These are phyloP conservation scores for Dicentrarchus labrax DNA, from an alignment of 2,113 vertebrate genomes.

Conservation along the genomic window DNA sequence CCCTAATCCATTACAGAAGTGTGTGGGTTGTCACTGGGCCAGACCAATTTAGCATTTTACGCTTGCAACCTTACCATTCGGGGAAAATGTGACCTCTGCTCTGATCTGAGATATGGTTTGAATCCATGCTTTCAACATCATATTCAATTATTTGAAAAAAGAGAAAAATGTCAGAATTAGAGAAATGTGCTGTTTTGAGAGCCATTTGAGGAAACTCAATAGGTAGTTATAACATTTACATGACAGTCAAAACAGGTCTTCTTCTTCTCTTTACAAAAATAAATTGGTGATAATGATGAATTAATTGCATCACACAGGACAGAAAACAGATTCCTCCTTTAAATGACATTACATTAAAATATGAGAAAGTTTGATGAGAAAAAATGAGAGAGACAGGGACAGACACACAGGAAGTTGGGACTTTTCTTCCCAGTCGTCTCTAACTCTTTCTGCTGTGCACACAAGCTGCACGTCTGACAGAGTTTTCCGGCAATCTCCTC, in stretches of 20 bases:
- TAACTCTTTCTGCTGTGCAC: conserved; percentile 62
- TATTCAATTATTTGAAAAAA: neutral
- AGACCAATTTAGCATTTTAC: neutral
- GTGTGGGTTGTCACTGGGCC: no score
- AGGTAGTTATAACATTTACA: neutral
- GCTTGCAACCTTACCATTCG: neutral
- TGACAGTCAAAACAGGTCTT: neutral
- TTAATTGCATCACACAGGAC: no score
- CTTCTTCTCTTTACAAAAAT: no score
- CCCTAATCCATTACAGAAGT: no score
- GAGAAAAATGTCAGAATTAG: neutral
- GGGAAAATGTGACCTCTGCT: neutral
- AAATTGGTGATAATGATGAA: no score
- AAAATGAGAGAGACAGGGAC: neutral
- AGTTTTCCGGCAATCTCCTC: conserved; percentile 74
- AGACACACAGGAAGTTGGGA: conserved; percentile 33
- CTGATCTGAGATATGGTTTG: neutral
- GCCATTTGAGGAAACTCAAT: no score
- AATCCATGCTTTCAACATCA: neutral
- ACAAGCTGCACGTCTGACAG: conserved; percentile 75
- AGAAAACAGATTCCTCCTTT: no score
- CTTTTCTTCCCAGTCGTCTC: conserved; percentile 29
- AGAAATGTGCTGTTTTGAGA: neutral
- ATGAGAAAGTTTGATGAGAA: conserved; percentile 13
- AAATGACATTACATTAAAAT: neutral